Percentiles rank a stretch among this genome's conserved stretches.
These are phyloP conservation scores for Carduelis carduelis DNA, from an alignment of 2,797 vertebrate species.

Conservation along the genomic window DNA sequence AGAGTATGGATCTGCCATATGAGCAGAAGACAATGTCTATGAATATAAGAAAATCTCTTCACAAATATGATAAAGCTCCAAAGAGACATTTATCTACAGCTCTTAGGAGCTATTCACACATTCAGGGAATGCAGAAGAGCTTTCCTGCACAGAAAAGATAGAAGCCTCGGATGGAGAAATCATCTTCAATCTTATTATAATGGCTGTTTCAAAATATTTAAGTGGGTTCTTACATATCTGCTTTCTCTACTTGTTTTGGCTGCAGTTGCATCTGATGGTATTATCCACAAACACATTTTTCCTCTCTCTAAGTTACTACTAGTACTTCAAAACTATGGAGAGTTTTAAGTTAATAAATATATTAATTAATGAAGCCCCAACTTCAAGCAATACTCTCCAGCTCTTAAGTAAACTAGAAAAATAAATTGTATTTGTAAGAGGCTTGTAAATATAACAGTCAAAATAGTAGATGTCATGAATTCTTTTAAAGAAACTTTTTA, in stretches of 20 bases:
- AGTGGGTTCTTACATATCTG: background rate
- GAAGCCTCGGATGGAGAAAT: background rate
- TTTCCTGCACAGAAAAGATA: background rate
- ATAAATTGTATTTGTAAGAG: background rate
- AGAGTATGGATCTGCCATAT: background rate
- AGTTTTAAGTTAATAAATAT: background rate
- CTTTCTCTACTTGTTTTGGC: background rate
- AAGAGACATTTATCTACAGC: background rate
- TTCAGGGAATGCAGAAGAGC: background rate
- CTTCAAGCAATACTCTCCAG: background rate
- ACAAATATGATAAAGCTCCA: background rate
- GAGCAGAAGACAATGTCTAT: background rate
- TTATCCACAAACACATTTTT: background rate
- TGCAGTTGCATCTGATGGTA: background rate
- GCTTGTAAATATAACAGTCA: background rate
- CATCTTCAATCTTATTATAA: background rate
- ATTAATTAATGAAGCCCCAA: background rate
- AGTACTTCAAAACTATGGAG: background rate
- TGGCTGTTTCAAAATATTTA: background rate
- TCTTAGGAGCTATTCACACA: background rate
- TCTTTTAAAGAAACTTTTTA: background rate
- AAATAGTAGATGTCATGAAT: background rate
- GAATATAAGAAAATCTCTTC: background rate
- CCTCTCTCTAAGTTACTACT: background rate
- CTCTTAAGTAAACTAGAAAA: background rate